These are phyloP conservation scores for Azorinus chamasolen DNA, from an alignment of 2,888 invertebrate species.

Conservation along the genomic window DNA sequence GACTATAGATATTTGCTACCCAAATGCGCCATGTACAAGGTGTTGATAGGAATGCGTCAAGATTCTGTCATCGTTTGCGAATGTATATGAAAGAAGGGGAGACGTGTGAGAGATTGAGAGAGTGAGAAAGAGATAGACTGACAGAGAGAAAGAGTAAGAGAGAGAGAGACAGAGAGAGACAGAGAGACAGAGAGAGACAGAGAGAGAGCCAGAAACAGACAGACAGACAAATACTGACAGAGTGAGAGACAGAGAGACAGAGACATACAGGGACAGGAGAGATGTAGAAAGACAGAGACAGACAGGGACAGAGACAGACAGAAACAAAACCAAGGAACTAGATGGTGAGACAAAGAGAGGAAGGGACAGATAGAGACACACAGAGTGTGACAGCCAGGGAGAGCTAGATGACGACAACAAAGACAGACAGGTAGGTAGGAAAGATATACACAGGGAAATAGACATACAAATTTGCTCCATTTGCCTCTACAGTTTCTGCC, in stretches of 20 bases:
- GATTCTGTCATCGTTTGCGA: background rate
- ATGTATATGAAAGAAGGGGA: background rate
- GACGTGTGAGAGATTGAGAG: constrained; percentile 7
- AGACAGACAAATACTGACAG: background rate
- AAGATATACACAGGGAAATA: no score
- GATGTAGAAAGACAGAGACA: constrained; percentile 21
- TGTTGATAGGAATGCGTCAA: no score
- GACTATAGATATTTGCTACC: no score
- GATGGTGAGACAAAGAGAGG: background rate
- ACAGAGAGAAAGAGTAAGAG: constrained; percentile 34
- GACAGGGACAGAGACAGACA: constrained; percentile 30
- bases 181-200: constrained; percentile 14
- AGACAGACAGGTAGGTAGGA: no score
- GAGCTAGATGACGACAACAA: no score
- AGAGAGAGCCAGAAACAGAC: background rate
- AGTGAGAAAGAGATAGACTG: constrained; percentile 36
- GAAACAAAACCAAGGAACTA: background rate
- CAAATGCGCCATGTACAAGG: no score
- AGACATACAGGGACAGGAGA: constrained; percentile 7
- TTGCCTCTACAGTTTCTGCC: no score
- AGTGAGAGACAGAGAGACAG: background rate
- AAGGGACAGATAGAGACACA: no score
- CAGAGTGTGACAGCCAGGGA: background rate
- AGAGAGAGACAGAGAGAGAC: constrained; percentile 32
- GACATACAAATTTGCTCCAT: no score